A percentile compares a stretch with the other conserved stretches of the same genome.
These are phyloP conservation scores for Syrmaticus mikado DNA, from an alignment of 2,113 vertebrate species.

Conservation along the genomic window DNA sequence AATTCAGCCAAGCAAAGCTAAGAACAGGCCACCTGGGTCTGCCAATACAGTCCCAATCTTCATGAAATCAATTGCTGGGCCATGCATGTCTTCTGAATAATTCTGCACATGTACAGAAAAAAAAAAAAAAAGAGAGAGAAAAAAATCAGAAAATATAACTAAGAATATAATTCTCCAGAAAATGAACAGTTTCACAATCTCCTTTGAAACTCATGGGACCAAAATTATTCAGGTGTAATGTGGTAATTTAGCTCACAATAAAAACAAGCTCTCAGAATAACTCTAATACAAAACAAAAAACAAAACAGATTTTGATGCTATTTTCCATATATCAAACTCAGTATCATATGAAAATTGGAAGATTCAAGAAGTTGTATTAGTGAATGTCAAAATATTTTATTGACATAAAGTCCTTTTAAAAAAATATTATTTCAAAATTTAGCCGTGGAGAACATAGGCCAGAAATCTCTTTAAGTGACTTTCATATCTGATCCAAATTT, in stretches of 20 bases:
- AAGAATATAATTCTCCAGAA: background rate
- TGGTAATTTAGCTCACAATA: background rate
- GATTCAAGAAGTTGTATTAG: background rate
- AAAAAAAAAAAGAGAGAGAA: background rate
- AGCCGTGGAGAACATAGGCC: background rate
- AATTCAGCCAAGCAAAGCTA: background rate
- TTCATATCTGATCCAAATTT: constrained; percentile 25
- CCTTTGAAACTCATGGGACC: background rate
- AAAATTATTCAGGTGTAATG: background rate
- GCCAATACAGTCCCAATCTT: background rate
- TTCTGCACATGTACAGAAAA: background rate
- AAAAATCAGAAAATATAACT: background rate
- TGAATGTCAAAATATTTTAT: background rate
- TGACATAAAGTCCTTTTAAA: background rate
- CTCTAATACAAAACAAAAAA: background rate
- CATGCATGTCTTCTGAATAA: background rate
- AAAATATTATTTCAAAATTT: background rate
- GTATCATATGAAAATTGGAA: background rate
- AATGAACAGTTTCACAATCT: background rate
- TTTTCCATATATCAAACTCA: background rate
- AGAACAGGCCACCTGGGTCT: background rate
- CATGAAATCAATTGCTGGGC: background rate
- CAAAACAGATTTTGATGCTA: background rate
- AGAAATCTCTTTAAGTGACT: background rate
- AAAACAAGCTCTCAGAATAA: background rate